These are phyloP conservation scores for Malachius bipustulatus DNA, from an alignment of 2,888 invertebrate species.

Conservation along the genomic window DNA sequence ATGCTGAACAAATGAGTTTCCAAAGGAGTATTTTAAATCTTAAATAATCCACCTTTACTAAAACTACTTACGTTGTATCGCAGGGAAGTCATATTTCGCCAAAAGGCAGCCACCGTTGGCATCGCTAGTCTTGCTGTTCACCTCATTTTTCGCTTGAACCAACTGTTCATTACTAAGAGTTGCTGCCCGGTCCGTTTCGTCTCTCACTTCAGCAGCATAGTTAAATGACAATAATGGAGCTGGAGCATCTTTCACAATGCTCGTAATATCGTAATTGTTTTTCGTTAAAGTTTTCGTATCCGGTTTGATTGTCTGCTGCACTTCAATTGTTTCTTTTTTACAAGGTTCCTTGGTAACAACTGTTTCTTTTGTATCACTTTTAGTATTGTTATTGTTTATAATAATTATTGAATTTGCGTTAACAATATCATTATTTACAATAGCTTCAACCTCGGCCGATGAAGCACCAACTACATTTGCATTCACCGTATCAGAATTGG, in stretches of 20 bases:
- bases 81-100: too few relatives aligned
- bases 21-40: too few relatives aligned
- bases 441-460: slow-evolving; percentile 12
- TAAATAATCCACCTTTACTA: too few relatives aligned
- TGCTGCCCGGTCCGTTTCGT: slow-evolving; percentile 31
- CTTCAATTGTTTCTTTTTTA: slow-evolving; percentile 17
- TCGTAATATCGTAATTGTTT: slow-evolving; percentile 29
- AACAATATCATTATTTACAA: slow-evolving; percentile 20
- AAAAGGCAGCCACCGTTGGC: slow-evolving; percentile 17
- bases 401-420: slow-evolving; percentile 22
- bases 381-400: slow-evolving; percentile 10
- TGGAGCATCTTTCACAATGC: slow-evolving; percentile 31
- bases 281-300: slow-evolving; percentile 22
- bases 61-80: too few relatives aligned
- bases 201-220: slow-evolving; percentile 15
- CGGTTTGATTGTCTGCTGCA: slow-evolving; percentile 21
- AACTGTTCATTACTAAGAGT: slow-evolving; percentile 31
- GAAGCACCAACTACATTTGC: slow-evolving; percentile 15
- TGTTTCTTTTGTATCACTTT: slow-evolving; percentile 4
- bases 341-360: slow-evolving; percentile 10
- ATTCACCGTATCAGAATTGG: slow-evolving; percentile 18
- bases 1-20: too few relatives aligned
- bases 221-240: slow-evolving; percentile 4
- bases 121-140: slow-evolving; percentile 28
- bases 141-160: slow-evolving; percentile 34